phyloP scores from a whole-genome alignment of 1,140 invertebrate genomes.

The Rhyacophila brunnea region DNA sequence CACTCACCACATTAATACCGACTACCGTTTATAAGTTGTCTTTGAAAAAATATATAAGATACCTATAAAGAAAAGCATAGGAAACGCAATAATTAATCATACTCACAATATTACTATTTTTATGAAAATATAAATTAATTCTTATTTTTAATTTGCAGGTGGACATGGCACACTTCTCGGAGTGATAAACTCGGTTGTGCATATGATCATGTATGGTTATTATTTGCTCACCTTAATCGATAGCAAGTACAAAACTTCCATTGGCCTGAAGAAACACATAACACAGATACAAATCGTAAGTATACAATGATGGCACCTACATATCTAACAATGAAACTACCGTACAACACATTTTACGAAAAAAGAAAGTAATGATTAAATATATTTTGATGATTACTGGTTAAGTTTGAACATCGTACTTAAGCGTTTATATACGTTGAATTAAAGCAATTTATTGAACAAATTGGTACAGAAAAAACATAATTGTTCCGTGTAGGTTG shows the following conservation, averaged over 20 bases:
- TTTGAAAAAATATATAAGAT: too few species aligned
- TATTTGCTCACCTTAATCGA: conserved; percentile 68
- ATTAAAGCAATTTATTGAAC: too few species aligned
- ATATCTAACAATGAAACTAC: neutral
- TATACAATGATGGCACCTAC: neutral
- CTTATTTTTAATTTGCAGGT: conserved; percentile 51
- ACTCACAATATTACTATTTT: too few species aligned
- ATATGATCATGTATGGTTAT: conserved; percentile 79
- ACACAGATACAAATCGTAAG: conserved; percentile 69
- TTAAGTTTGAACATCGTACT: too few species aligned
- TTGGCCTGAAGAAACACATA: conserved; percentile 76
- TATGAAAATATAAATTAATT: too few species aligned
- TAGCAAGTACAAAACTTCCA: conserved; percentile 58
- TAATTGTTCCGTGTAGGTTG: too few species aligned
- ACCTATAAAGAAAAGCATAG: too few species aligned
- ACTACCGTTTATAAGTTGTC: too few species aligned
- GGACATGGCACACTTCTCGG: conserved; percentile 61
- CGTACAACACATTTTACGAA: neutral
- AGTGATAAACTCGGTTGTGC: conserved; percentile 71
- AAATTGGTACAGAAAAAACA: too few species aligned
- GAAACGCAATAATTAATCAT: too few species aligned
- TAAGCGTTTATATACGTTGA: too few species aligned
- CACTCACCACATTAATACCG: too few species aligned
- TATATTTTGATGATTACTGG: neutral
- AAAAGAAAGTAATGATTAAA: neutral